A percentile compares a stretch with the other conserved stretches of the same genome.
phyloP scores from a whole-genome alignment of 1,140 invertebrate species.

The Cephus cinctus region DNA sequence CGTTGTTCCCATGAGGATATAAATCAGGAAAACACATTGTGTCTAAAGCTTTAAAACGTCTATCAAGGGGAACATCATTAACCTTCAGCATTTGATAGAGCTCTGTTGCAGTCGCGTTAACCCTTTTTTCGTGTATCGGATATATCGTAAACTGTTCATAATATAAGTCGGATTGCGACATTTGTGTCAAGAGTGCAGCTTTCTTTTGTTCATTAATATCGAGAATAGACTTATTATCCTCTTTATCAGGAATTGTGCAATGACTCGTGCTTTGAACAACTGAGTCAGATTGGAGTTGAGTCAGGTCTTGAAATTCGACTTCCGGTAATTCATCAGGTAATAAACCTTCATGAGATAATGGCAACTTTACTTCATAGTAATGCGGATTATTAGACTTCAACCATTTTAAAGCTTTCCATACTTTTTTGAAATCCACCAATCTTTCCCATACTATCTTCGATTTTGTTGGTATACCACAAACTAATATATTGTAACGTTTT shows the following conservation, averaged over 20 bases:
- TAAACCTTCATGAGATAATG: conserved; percentile 7
- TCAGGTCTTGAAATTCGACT: conserved; percentile 5
- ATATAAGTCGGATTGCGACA: too few species aligned
- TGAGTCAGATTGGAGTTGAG: too few species aligned
- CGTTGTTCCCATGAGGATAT: too few species aligned
- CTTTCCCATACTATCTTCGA: conserved; percentile 24
- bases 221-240: not conserved
- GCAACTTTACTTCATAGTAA: conserved; percentile 20
- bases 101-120: too few species aligned
- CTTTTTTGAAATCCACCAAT: conserved; percentile 21
- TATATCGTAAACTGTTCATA: too few species aligned
- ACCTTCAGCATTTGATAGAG: too few species aligned
- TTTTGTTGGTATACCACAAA: conserved; percentile 25
- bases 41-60: too few species aligned
- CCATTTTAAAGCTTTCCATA: conserved; percentile 19
- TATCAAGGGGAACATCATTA: too few species aligned
- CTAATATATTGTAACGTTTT: conserved; percentile 15
- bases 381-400: conserved; percentile 21
- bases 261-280: too few species aligned
- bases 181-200: conserved; percentile 8
- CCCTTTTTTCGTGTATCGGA: too few species aligned
- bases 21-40: too few species aligned
- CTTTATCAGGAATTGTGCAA: too few species aligned
- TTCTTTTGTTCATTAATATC: conserved; percentile 9
- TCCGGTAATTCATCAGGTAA: not conserved